Percentiles rank a stretch among this genome's conserved stretches.
Evolutionary conservation across 2,113 vertebrate genomes (phyloP).

Genomic region (Sialia sialis): DNA sequence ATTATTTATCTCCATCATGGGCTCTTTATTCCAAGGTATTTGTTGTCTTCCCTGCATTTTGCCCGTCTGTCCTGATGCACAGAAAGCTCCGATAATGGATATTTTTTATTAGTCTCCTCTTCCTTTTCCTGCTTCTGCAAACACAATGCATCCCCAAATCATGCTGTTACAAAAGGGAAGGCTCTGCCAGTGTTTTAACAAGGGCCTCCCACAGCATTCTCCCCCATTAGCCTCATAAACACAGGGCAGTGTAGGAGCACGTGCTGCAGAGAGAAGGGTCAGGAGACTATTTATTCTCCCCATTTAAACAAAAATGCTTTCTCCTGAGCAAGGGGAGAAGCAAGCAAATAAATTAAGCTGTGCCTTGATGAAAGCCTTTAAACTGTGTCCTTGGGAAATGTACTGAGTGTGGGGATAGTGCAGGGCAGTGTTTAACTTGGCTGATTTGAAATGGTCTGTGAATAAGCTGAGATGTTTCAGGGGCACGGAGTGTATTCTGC

Average conservation of each 20-base stretch:
- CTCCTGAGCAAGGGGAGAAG: constrained; percentile 35
- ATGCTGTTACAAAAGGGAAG: background rate
- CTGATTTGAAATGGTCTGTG: constrained; percentile 35
- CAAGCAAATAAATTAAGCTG: constrained; percentile 63
- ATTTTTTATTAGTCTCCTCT: constrained; percentile 46
- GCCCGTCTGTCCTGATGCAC: constrained; percentile 17
- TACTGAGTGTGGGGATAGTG: background rate
- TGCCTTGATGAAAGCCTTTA: constrained; percentile 55
- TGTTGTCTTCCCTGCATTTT: constrained; percentile 27
- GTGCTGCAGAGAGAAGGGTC: constrained; percentile 30
- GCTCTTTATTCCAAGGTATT: constrained; percentile 51
- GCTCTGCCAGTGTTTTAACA: background rate
- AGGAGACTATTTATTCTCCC: constrained; percentile 56
- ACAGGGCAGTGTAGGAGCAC: constrained; percentile 6
- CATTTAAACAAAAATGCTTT: constrained; percentile 64
- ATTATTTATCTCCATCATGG: constrained; percentile 59
- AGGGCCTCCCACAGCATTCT: constrained; percentile 45
- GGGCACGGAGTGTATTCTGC: background rate
- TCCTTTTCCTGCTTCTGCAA: constrained; percentile 29
- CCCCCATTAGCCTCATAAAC: constrained; percentile 51
- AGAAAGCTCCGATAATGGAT: constrained; percentile 36
- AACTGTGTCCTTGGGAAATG: constrained; percentile 55
- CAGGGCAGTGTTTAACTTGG: constrained; percentile 53
- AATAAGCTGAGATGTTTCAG: background rate
- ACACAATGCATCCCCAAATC: background rate